Evolutionary conservation across 1,140 invertebrate genomes (phyloP).

Genomic region (Littorina saxatilis): DNA sequence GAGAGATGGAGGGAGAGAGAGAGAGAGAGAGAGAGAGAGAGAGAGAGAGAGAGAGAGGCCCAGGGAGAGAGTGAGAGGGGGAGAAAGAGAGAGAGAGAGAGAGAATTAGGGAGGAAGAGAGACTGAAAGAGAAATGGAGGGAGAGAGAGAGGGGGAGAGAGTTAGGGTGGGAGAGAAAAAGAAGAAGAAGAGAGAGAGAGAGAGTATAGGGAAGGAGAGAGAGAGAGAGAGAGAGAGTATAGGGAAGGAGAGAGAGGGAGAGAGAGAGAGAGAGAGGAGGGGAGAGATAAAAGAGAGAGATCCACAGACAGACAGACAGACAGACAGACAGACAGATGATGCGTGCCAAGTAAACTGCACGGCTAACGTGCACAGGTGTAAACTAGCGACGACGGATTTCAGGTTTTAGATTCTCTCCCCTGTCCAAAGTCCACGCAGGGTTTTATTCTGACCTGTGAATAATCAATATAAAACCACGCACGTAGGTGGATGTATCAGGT

Average conservation of each 20-base stretch:
- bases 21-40: neutral
- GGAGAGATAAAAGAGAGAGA: neutral
- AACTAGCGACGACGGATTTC: too few relatives aligned
- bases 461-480: too few relatives aligned
- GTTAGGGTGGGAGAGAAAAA: neutral
- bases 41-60: neutral
- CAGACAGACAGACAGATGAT: neutral
- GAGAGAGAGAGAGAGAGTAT: neutral
- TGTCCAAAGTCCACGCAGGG: too few relatives aligned
- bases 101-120: neutral
- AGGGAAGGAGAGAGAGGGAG: neutral
- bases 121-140: neutral
- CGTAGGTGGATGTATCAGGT: too few relatives aligned
- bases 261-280: neutral
- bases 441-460: too few relatives aligned
- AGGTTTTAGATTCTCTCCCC: too few relatives aligned
- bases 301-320: neutral
- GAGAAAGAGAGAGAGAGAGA: neutral
- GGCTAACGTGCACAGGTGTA: too few relatives aligned
- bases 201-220: neutral
- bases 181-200: neutral
- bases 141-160: slow-evolving; percentile 1
- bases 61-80: too few relatives aligned
- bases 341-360: neutral
- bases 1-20: neutral